These are phyloP conservation scores for Thera obeliscata DNA, from an alignment of 2,888 invertebrate species.

Conservation along the genomic window DNA sequence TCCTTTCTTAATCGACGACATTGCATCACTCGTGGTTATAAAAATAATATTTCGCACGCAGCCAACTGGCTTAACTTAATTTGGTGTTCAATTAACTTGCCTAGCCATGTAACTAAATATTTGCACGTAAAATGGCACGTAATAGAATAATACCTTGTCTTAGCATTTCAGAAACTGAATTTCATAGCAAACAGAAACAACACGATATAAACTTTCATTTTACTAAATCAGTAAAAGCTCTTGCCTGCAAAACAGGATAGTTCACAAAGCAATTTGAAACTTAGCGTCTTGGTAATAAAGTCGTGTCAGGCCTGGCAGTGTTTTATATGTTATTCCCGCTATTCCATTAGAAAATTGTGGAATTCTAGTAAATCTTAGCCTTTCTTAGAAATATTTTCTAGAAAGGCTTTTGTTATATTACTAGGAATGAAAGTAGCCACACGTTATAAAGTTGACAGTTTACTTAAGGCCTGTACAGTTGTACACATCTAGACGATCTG, in stretches of 20 bases:
- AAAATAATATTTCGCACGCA: too few relatives aligned
- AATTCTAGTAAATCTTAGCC: conserved; percentile 12
- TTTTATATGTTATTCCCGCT: neutral
- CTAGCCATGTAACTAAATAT: neutral
- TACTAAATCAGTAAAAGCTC: conserved; percentile 12
- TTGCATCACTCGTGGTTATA: too few relatives aligned
- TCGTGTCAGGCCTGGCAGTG: conserved; percentile 2
- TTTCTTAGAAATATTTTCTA: conserved; percentile 9
- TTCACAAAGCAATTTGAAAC: conserved; percentile 5
- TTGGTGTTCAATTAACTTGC: too few relatives aligned
- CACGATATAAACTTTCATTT: conserved; percentile 13
- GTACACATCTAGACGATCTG: too few relatives aligned
- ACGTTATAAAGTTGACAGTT: too few relatives aligned
- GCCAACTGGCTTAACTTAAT: too few relatives aligned
- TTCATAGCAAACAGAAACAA: neutral
- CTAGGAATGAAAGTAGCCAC: neutral
- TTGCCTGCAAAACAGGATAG: conserved; percentile 3
- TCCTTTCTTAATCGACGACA: too few relatives aligned
- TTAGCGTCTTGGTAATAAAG: conserved; percentile 7
- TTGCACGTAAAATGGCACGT: neutral
- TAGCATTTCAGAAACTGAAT: neutral
- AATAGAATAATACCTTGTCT: neutral
- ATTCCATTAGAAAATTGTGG: neutral
- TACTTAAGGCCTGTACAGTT: too few relatives aligned
- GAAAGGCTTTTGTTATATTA: conserved; percentile 2